Evolutionary conservation across 2,888 invertebrate genomes (phyloP), one percentile per base, ranked within the genome.

Genomic region (Rhaphigaster nebulosa): DNA sequence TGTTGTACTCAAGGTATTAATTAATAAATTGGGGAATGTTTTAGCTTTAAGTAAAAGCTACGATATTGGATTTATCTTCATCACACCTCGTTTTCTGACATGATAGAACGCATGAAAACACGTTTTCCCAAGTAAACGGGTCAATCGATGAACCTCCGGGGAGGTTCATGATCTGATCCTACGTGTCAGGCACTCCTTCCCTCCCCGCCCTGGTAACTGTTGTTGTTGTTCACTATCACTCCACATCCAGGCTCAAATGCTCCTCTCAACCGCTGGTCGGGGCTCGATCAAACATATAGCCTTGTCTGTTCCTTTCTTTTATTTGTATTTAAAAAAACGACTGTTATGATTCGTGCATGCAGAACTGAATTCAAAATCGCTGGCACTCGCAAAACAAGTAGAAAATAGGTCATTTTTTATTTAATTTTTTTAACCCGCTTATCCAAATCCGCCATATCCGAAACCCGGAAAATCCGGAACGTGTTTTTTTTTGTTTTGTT

Each of bases 111-210:
- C 38, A 80, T 80, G 80, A 80, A 80, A 80, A 76, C 38, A 12
- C 41, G 41, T 80, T 80, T 80, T 80, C 41, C n/a, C 26, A 8
- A 26, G 50, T 38, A 88, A 88, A 60, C 60, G 38, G 88, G 88
- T 88, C 88, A 88, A 88, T 88, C 88, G 38, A 88, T 88, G 45
- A 56, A 13, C 20, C n/a, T n/a, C n/a, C 0, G 20, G 88, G 56
- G 20, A 15, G 65, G 56, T 52, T 38, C n/a, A 29, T 52, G 52
- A 56, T 29, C 87, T 8, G 60, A 60, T 60, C 65, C 52, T 54
- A 54, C 38, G 88, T 54, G 88, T 26, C 88, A 88, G 60, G 88
- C 88, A 88, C 88, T 29, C 88, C 88, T 56, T 60, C 34, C 38
- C 88, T 26, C 60, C 84, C 84, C 41, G 12, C 84, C 84, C 84